Conservation (phyloP, 2,797 vertebrate genomes). For the Malurus splendens region DNA sequence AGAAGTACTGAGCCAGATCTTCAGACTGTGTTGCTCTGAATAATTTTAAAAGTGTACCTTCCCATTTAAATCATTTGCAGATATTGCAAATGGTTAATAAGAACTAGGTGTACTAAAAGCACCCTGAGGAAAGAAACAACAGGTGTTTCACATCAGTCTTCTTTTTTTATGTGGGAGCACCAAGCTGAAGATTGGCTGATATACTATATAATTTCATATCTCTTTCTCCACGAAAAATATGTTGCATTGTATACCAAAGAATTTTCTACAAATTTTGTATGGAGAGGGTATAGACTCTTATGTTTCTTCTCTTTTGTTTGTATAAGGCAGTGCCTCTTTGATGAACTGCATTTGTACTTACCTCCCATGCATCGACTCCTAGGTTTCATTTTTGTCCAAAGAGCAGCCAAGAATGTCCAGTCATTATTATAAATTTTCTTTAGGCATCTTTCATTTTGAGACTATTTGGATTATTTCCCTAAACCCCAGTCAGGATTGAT, state of each 20-base stretch:
- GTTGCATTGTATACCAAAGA: not conserved
- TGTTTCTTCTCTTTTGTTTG: not conserved
- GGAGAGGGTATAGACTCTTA: not conserved
- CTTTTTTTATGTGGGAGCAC: not conserved
- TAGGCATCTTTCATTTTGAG: not conserved
- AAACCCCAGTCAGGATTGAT: not conserved
- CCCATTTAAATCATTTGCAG: not conserved
- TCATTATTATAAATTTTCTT: not conserved
- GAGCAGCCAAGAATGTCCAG: not conserved
- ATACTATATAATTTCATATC: not conserved
- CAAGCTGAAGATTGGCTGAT: not conserved
- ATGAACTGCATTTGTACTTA: not conserved
- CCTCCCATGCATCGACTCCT: not conserved
- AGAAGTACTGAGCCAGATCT: not conserved
- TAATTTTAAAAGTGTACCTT: not conserved
- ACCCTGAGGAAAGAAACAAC: not conserved
- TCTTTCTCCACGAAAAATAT: not conserved
- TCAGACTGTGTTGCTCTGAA: not conserved
- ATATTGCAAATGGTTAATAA: not conserved
- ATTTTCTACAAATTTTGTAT: not conserved
- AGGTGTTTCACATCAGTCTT: fast-evolving
- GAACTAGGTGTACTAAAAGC: not conserved
- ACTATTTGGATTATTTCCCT: not conserved
- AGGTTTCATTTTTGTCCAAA: not conserved
- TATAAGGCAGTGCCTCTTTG: not conserved